A percentile compares a stretch with the other conserved stretches of the same genome.
phyloP scores from a whole-genome alignment of 2,888 invertebrate species.

The Sphaerophoria taeniata region DNA sequence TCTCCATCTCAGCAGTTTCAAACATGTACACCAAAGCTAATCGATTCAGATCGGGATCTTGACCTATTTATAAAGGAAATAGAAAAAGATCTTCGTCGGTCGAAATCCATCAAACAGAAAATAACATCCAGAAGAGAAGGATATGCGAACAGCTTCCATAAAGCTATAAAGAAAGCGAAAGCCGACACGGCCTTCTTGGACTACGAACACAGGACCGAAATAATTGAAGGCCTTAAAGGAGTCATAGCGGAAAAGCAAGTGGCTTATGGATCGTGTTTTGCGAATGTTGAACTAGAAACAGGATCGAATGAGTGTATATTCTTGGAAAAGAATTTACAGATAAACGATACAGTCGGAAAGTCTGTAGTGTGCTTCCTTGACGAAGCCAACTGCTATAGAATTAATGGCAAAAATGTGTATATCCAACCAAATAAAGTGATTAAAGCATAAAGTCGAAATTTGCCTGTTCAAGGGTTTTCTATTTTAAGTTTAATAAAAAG shows the following conservation, averaged over 20 bases:
- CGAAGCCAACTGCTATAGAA: neutral
- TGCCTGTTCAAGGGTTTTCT: neutral
- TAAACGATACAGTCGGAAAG: neutral
- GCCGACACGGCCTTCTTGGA: conserved; percentile 12
- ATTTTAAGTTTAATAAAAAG: too few relatives aligned
- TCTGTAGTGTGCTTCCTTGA: conserved; percentile 7
- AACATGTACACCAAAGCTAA: fast-evolving
- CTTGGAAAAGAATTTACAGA: neutral
- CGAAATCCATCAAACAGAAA: conserved; percentile 4
- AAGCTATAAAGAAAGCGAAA: conserved; percentile 16
- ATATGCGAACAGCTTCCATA: neutral
- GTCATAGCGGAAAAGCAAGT: neutral
- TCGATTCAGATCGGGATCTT: neutral
- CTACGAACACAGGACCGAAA: conserved; percentile 3
- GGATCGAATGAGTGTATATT: neutral
- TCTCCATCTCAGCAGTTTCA: neutral
- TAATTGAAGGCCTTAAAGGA: conserved; percentile 6
- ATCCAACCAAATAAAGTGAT: conserved; percentile 31
- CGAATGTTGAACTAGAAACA: neutral
- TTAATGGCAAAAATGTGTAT: conserved; percentile 1
- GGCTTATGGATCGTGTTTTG: conserved; percentile 11
- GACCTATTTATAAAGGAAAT: conserved; percentile 5
- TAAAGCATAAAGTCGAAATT: neutral
- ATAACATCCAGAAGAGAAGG: neutral
- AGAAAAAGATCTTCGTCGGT: conserved; percentile 13